phyloP scores from a whole-genome alignment of 2,797 vertebrate species.

The Channa striata region DNA sequence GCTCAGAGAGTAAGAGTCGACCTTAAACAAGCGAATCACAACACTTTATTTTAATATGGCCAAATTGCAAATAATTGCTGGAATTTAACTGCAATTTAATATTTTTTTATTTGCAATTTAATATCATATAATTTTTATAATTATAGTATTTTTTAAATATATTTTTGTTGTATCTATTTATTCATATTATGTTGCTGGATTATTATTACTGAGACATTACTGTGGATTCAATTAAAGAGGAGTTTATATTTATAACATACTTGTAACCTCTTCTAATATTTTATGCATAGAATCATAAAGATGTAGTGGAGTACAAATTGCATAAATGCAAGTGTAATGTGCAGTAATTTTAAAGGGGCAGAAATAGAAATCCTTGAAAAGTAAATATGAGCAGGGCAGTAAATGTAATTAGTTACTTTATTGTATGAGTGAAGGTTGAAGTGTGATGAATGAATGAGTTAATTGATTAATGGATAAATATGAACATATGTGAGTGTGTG shows the following conservation, averaged over 20 bases:
- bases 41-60: no score
- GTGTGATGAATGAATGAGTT: neutral
- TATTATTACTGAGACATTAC: neutral
- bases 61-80: neutral
- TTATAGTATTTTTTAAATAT: no score
- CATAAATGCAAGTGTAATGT: no score
- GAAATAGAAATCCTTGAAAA: conserved; percentile 1
- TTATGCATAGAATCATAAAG: neutral
- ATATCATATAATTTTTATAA: no score
- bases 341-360: no score
- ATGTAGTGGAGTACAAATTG: neutral
- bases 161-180: no score
- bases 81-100: no score
- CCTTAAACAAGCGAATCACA: neutral
- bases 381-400: neutral
- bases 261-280: neutral
- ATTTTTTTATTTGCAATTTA: no score
- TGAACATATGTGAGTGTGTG: neutral
- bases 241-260: neutral
- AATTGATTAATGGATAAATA: no score
- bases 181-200: no score
- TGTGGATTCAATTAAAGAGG: neutral
- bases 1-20: conserved; percentile 65
- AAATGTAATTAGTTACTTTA: no score
- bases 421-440: no score